Conservation (phyloP, 2,888 invertebrate genomes). For the Zonitis immaculata region DNA sequence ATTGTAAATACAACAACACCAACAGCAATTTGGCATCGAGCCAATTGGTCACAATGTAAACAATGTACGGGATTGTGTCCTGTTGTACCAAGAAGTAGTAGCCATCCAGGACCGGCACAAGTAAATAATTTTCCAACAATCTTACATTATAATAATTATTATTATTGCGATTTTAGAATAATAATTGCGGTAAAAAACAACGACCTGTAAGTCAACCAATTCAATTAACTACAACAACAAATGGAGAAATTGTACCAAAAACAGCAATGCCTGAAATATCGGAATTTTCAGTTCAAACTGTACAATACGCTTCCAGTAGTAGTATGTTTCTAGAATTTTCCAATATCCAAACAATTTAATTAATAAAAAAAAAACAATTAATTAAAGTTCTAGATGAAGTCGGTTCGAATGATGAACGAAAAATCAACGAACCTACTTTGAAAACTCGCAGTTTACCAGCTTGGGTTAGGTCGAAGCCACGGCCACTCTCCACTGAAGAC, state of each 20-base stretch:
- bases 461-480: conserved; percentile 65
- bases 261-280: conserved; percentile 51
- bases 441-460: conserved; percentile 68
- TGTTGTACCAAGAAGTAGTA: conserved; percentile 47
- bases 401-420: conserved; percentile 47
- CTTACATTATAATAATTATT: no score
- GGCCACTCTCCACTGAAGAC: conserved; percentile 65
- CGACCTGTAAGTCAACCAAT: conserved; percentile 50
- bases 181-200: conserved; percentile 35
- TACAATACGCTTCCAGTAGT: conserved; percentile 63
- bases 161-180: background rate
- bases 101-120: conserved; percentile 42
- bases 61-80: conserved; percentile 48
- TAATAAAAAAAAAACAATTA: background rate
- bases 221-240: conserved; percentile 35
- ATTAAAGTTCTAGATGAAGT: conserved; percentile 59
- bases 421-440: conserved; percentile 47
- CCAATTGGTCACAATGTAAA: conserved; percentile 38
- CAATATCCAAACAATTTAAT: background rate
- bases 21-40: conserved; percentile 38
- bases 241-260: conserved; percentile 41
- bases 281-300: conserved; percentile 50
- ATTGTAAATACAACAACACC: conserved; percentile 41
- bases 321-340: no score
- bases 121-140: conserved; percentile 10